phyloP scores from a whole-genome alignment of 92 coral and sea anemone species.

The Pocillopora grandis region DNA sequence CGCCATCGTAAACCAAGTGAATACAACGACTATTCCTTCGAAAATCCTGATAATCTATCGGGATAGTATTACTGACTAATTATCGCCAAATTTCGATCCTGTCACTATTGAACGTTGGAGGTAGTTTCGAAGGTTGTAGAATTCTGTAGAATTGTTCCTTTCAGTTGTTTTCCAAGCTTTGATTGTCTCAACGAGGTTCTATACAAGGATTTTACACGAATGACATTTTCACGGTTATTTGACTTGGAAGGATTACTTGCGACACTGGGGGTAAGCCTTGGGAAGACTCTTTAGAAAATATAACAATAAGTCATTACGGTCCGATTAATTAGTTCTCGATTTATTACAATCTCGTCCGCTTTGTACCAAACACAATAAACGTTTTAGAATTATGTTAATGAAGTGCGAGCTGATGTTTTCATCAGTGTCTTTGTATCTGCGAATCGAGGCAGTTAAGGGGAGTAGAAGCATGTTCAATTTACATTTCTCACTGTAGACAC shows the following conservation, averaged over 20 bases:
- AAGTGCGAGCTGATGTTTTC: not conserved
- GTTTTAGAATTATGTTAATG: not conserved
- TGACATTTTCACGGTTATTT: slow-evolving; percentile 1
- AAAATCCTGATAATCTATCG: not conserved
- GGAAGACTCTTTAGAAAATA: not conserved
- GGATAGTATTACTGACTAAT: not conserved
- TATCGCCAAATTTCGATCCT: not conserved
- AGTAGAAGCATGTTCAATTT: too few relatives aligned
- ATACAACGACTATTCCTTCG: not conserved
- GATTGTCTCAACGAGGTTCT: too few relatives aligned
- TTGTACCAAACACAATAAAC: not conserved
- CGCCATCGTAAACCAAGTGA: not conserved
- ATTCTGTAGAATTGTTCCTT: not conserved
- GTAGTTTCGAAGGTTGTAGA: not conserved
- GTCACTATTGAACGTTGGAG: not conserved
- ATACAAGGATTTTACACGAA: not conserved
- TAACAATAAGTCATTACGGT: not conserved
- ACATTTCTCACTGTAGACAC: too few relatives aligned
- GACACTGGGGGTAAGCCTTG: slow-evolving; percentile 5
- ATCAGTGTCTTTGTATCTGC: too few relatives aligned
- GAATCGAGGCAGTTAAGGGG: too few relatives aligned
- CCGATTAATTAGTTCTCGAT: slow-evolving; percentile 2
- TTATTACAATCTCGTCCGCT: not conserved
- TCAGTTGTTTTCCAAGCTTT: not conserved
- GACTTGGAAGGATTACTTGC: slow-evolving; percentile 15